Evolutionary conservation across 2,888 invertebrate species (phyloP).

Genomic region (Torymus aiolomorphi): DNA sequence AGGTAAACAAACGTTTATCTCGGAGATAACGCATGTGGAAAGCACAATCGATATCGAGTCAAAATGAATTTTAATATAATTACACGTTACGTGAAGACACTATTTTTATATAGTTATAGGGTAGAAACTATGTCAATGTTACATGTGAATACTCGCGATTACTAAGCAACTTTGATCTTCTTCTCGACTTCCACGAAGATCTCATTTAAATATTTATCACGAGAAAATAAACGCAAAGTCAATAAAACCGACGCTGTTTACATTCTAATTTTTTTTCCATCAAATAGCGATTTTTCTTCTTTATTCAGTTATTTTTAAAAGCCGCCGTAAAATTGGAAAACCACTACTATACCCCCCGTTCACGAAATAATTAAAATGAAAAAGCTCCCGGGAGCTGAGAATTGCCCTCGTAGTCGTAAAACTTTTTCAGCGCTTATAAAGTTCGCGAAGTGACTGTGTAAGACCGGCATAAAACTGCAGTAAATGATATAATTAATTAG

Average conservation of each 20-base stretch:
- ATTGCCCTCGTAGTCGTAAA: constrained; percentile 14
- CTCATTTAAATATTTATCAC: no score
- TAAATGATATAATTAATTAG: constrained; percentile 38
- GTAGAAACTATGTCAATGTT: no score
- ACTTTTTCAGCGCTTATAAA: constrained; percentile 21
- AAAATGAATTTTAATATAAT: constrained; percentile 18
- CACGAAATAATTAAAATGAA: constrained; percentile 18
- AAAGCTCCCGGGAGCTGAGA: constrained; percentile 10
- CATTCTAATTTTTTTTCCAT: background rate
- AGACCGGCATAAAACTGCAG: constrained; percentile 18
- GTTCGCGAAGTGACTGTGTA: constrained; percentile 11
- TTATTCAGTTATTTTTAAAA: background rate
- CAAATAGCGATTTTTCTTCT: background rate
- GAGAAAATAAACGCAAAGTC: no score
- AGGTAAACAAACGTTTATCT: constrained; percentile 45
- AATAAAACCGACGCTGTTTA: no score
- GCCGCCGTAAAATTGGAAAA: background rate
- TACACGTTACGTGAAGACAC: no score
- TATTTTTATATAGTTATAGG: no score
- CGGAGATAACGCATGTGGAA: constrained; percentile 27
- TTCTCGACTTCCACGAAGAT: no score
- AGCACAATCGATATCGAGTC: constrained; percentile 24
- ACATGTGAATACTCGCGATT: no score
- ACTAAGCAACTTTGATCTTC: no score
- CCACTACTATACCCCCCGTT: background rate